phyloP scores from a whole-genome alignment of 2,888 invertebrate species.

The Copidosoma aretas region DNA sequence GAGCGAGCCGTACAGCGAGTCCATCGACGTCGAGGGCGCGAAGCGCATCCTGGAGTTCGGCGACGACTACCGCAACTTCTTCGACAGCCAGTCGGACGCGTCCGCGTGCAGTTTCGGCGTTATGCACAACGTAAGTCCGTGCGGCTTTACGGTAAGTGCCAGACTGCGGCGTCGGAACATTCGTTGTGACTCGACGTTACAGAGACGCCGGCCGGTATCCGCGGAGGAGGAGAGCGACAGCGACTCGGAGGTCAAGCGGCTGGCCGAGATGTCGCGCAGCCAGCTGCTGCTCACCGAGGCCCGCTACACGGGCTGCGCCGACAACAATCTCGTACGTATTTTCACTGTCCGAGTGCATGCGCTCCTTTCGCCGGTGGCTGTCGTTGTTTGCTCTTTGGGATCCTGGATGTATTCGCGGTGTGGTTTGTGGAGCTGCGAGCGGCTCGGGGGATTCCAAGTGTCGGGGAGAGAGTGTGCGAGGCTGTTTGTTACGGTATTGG shows the following conservation, averaged over 20 bases:
- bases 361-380: too few species aligned
- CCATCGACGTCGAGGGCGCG: slow-evolving; percentile 84
- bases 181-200: too few species aligned
- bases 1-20: slow-evolving; percentile 89
- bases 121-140: slow-evolving; percentile 50
- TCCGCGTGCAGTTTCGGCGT: slow-evolving; percentile 78
- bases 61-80: slow-evolving; percentile 87
- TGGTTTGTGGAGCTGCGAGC: too few species aligned
- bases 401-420: too few species aligned
- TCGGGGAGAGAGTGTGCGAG: too few species aligned
- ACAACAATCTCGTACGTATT: slow-evolving; percentile 58
- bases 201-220: not conserved
- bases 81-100: slow-evolving; percentile 89
- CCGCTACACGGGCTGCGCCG: slow-evolving; percentile 53
- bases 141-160: not conserved
- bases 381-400: too few species aligned
- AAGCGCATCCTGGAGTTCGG: slow-evolving; percentile 84
- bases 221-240: slow-evolving; percentile 68
- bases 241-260: slow-evolving; percentile 71
- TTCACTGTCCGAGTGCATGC: not conserved
- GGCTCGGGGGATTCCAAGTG: too few species aligned
- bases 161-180: not conserved
- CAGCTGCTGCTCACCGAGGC: slow-evolving; percentile 71
- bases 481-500: too few species aligned
- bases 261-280: slow-evolving; percentile 70